phyloP scores from a whole-genome alignment of 2,797 vertebrate species.

The Cyprinella venusta region DNA sequence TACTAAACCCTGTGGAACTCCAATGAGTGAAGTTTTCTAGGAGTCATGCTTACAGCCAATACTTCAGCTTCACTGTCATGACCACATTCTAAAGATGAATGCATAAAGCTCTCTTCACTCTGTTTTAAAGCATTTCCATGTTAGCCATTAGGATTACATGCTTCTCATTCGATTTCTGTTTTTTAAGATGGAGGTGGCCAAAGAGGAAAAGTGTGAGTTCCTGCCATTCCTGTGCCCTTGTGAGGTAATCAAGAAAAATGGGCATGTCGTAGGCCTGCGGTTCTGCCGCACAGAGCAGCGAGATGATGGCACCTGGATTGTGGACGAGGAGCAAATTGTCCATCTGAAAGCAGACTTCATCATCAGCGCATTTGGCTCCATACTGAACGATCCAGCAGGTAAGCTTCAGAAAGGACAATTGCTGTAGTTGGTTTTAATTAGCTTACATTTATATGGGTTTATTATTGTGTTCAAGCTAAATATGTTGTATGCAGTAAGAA shows the following conservation, averaged over 20 bases:
- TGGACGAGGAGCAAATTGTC: constrained; percentile 88
- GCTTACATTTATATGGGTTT: neutral
- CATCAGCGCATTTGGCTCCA: constrained; percentile 92
- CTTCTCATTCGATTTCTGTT: neutral
- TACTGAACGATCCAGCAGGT: constrained; percentile 84
- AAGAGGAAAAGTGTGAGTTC: constrained; percentile 93
- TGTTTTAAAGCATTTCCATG: neutral
- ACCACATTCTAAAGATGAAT: neutral
- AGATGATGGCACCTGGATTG: constrained; percentile 82
- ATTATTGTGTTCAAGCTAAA: constrained; percentile 2
- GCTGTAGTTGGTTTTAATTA: neutral
- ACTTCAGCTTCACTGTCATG: neutral
- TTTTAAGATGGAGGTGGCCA: constrained; percentile 88
- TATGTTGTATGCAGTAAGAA: neutral
- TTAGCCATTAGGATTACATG: neutral
- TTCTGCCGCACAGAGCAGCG: constrained; percentile 90
- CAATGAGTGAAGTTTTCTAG: neutral
- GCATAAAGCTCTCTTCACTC: neutral
- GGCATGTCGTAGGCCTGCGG: constrained; percentile 81
- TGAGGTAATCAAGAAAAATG: constrained; percentile 84
- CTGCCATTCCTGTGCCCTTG: constrained; percentile 89
- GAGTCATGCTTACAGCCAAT: neutral
- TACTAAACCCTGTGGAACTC: constrained; percentile 9
- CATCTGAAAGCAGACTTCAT: constrained; percentile 87
- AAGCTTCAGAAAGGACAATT: constrained; percentile 39